These are phyloP conservation scores for Ailurus styani DNA, from an alignment of 2,113 vertebrate species.

Conservation along the genomic window DNA sequence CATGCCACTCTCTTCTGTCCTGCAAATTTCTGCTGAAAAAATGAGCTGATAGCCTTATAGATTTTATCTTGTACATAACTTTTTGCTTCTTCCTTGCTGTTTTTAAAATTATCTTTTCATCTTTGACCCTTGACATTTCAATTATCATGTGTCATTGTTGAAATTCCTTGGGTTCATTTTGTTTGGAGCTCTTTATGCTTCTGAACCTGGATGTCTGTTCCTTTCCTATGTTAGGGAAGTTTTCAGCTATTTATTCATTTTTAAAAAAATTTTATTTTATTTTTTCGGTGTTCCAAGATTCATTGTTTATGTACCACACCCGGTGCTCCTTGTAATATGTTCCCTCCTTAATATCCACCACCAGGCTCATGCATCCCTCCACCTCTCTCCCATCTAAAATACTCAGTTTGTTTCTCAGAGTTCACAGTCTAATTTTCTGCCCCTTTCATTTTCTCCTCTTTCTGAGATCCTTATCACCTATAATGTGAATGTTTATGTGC, in stretches of 20 bases:
- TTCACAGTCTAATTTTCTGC: background rate
- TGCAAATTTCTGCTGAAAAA: background rate
- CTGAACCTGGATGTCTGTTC: background rate
- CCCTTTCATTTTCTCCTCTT: background rate
- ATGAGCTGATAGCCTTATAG: background rate
- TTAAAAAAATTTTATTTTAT: background rate
- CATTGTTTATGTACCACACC: too few relatives aligned
- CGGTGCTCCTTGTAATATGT: too few relatives aligned
- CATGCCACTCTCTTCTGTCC: background rate
- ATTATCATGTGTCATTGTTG: background rate
- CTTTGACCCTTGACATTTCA: background rate
- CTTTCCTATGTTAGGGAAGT: background rate
- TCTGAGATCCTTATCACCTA: background rate
- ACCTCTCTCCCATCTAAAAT: too few relatives aligned
- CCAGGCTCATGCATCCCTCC: too few relatives aligned
- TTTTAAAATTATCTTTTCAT: background rate
- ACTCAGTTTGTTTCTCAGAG: too few relatives aligned
- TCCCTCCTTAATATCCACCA: too few relatives aligned
- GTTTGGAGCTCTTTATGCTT: background rate
- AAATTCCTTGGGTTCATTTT: background rate
- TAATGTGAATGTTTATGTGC: background rate
- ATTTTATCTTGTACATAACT: background rate
- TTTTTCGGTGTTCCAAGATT: too few relatives aligned
- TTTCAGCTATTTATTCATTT: background rate
- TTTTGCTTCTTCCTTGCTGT: background rate